Percentiles rank a stretch among this genome's conserved stretches.
phyloP scores from a whole-genome alignment of 1,140 invertebrate genomes.

The Phymastichus coffea region DNA sequence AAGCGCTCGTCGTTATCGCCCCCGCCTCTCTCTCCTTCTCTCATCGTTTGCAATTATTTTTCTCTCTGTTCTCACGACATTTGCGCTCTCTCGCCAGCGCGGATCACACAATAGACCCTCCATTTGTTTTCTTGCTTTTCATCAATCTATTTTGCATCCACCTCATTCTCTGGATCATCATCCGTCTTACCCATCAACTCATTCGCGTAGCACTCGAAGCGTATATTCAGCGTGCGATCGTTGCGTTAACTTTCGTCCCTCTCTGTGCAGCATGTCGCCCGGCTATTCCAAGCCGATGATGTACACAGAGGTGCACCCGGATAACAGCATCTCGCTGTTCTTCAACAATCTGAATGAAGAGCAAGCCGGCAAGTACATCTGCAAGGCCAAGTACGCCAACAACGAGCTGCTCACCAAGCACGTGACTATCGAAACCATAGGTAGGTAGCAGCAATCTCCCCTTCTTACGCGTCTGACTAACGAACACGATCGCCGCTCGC shows the following conservation, averaged over 20 bases:
- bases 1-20: not conserved
- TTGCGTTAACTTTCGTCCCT: too few relatives aligned
- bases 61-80: not conserved
- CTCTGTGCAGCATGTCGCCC: slow-evolving; percentile 35
- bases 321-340: slow-evolving; percentile 67
- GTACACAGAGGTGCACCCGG: slow-evolving; percentile 64
- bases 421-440: slow-evolving; percentile 72
- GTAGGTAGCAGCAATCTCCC: slow-evolving; percentile 64
- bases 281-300: slow-evolving; percentile 59
- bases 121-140: not conserved
- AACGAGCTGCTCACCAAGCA: slow-evolving; percentile 64
- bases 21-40: not conserved
- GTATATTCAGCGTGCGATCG: too few relatives aligned
- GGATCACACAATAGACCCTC: not conserved
- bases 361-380: slow-evolving; percentile 81
- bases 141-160: not conserved
- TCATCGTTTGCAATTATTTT: slow-evolving; percentile 6
- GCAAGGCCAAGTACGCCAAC: slow-evolving; percentile 74
- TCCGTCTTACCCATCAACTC: too few relatives aligned
- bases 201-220: too few relatives aligned
- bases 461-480: too few relatives aligned
- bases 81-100: not conserved
- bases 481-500: not conserved
- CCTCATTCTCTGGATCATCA: too few relatives aligned
- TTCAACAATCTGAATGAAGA: slow-evolving; percentile 73